Evolutionary conservation across 2,888 invertebrate genomes (phyloP).

Genomic region (Drosophila emarginata): DNA sequence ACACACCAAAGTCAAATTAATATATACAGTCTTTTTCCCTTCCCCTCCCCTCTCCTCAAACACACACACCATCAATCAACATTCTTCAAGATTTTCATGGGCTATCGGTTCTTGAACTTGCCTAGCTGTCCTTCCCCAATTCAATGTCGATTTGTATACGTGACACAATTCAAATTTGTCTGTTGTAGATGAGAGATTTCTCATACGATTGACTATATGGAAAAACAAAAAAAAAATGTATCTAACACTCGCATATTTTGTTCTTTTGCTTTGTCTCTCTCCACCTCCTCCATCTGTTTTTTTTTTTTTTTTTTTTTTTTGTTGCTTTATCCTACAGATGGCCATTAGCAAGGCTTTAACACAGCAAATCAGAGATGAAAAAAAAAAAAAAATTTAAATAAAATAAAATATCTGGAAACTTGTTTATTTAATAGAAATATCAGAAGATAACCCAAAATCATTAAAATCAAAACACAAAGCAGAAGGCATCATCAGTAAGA

Average conservation of each 20-base stretch:
- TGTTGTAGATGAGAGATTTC: not conserved
- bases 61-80: slow-evolving; percentile 6
- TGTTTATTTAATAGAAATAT: slow-evolving; percentile 68
- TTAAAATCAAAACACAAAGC: slow-evolving; percentile 59
- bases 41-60: not conserved
- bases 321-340: too few species aligned
- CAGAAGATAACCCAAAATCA: slow-evolving; percentile 27
- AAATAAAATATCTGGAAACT: slow-evolving; percentile 1
- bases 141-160: slow-evolving; percentile 32
- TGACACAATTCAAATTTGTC: slow-evolving; percentile 28
- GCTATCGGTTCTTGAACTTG: slow-evolving; percentile 32
- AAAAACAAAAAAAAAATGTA: not conserved
- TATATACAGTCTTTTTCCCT: not conserved
- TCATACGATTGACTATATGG: too few species aligned
- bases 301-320: slow-evolving; percentile 24
- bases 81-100: slow-evolving; percentile 15
- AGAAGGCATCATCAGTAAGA: slow-evolving; percentile 34
- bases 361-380: slow-evolving; percentile 11
- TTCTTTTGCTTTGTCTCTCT: too few species aligned
- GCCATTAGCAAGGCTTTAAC: slow-evolving; percentile 47
- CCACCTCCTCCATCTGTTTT: too few species aligned
- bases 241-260: slow-evolving; percentile 2
- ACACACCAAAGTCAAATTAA: slow-evolving; percentile 1
- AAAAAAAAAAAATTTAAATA: not conserved
- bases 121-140: slow-evolving; percentile 6